Conservation (phyloP, 1,140 invertebrate genomes). For the Liolophura sinensis region DNA sequence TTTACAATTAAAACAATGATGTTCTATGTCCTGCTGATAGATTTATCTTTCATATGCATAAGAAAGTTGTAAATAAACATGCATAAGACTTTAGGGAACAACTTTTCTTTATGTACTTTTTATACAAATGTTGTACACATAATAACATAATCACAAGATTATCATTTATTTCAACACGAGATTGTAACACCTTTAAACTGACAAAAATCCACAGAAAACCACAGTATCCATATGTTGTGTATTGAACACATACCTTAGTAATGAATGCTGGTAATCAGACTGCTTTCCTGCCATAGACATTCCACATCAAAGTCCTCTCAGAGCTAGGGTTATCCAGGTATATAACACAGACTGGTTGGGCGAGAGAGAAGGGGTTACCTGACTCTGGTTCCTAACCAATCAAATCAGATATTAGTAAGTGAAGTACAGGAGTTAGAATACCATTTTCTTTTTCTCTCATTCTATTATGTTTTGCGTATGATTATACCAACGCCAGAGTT, state of each 20-base stretch:
- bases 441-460: background rate
- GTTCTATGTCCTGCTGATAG: no score
- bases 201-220: no score
- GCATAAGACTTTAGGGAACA: no score
- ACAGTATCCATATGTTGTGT: background rate
- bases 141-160: no score
- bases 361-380: slow-evolving; percentile 74
- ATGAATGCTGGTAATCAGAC: slow-evolving; percentile 73
- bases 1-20: no score
- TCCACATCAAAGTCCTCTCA: slow-evolving; percentile 75
- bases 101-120: no score
- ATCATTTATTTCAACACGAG: no score
- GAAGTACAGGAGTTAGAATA: background rate
- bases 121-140: no score
- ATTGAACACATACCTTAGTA: slow-evolving; percentile 63
- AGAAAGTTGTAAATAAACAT: no score
- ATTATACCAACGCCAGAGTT: no score
- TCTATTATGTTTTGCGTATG: background rate
- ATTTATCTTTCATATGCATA: no score
- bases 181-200: no score
- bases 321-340: slow-evolving; percentile 83
- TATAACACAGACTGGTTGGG: slow-evolving; percentile 78
- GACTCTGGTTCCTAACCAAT: slow-evolving; percentile 57
- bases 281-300: slow-evolving; percentile 79
- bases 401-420: slow-evolving; percentile 4